Evolutionary conservation across 2,113 vertebrate species (phyloP), one percentile per base, ranked within the genome.

Genomic region (Pimephales promelas): DNA sequence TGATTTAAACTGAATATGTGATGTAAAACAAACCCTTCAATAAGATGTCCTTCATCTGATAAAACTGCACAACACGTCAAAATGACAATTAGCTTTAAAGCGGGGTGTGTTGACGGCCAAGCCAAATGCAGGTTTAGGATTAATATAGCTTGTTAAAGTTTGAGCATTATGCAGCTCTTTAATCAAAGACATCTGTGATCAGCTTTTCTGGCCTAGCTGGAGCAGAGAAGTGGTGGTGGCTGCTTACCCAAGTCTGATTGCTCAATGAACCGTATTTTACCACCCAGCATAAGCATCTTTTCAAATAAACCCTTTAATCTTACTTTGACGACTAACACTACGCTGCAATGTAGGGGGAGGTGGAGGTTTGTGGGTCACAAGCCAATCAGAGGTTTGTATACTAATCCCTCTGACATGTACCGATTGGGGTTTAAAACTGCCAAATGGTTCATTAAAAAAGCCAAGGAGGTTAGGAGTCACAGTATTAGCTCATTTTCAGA

Each of bases 221-320:
- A 11, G 31, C 5, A 40, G 74, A 79, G 8, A 2, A 47, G 82
- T 28, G 47, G 49, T 24, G 52, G 10, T 31, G 78, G 31, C 84
- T 81, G 73, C 26, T 85, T 66, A 85, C 90, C 91, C 80, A 89
- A 61, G 74, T 86, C 64, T 0, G 81, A 92, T 84, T 89, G 89
- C 68, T 91, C 89, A 86, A 73, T 91, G 91, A 92, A 90, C 88
- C 89, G 31, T 64, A 64, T 5, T 76, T 76, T 87, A 82, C 89
- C 85, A 82, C 83, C 84, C 70, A 43, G 79, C 59, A 31, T 74
- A 49, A 52, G 72, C 22, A 0, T 74, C 71, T 75, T 2, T 76
- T n/a, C 49, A 45, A 34, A 71, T 54, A n/a, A 47, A n/a, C 26
- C 36, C 31, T 77, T 57, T 77, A 24, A 74, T 54, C 72, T 72